Conservation (phyloP, 2,797 vertebrate genomes). For the Kryptolebias ocellatus region DNA sequence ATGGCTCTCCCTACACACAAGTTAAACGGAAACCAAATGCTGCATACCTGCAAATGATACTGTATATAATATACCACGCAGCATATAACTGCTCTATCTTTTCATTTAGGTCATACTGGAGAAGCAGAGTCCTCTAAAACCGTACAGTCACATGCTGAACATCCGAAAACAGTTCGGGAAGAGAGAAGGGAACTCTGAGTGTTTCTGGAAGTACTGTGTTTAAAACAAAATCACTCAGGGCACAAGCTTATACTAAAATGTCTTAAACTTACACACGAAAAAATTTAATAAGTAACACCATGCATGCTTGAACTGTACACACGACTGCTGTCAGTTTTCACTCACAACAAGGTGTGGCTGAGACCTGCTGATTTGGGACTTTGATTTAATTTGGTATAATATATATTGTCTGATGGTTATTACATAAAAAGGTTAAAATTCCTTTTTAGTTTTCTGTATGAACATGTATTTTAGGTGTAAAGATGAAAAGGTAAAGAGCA, state of each 20-base stretch:
- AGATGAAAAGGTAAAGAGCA: slow-evolving; percentile 23
- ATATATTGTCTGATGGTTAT: neutral
- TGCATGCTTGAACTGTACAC: slow-evolving; percentile 6
- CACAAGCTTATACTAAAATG: slow-evolving; percentile 50
- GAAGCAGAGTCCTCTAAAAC: slow-evolving; percentile 74
- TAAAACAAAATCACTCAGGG: slow-evolving; percentile 50
- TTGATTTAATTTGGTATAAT: neutral
- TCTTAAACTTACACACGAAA: slow-evolving; percentile 28
- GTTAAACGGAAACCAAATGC: neutral
- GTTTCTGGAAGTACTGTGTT: slow-evolving; percentile 87
- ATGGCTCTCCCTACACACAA: neutral
- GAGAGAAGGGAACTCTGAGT: slow-evolving; percentile 77
- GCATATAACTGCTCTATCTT: slow-evolving; percentile 3
- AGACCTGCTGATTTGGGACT: neutral
- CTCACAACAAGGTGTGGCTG: neutral
- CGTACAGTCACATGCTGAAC: slow-evolving; percentile 67
- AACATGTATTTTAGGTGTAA: slow-evolving; percentile 26
- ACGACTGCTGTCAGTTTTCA: slow-evolving; percentile 22
- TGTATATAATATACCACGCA: neutral
- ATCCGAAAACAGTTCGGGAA: slow-evolving; percentile 80
- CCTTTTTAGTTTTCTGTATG: neutral
- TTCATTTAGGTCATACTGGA: slow-evolving; percentile 75
- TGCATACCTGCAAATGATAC: neutral
- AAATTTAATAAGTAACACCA: neutral
- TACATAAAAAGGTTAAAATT: neutral